Conservation (phyloP, 2,797 vertebrate species). For the Amblyraja radiata region DNA sequence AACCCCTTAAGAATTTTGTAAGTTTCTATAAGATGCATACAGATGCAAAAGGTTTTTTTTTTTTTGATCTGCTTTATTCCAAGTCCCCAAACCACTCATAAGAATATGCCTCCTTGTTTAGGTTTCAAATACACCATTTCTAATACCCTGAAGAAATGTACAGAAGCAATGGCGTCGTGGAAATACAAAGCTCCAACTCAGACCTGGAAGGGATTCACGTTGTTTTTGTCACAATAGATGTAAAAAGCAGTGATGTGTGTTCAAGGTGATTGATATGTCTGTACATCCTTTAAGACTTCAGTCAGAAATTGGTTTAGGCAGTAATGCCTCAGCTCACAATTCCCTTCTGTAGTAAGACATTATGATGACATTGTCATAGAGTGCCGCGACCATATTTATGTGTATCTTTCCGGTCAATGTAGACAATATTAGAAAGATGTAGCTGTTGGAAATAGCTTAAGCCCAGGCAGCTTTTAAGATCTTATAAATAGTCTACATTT, state of each 20-base stretch:
- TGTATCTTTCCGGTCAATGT: neutral
- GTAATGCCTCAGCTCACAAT: neutral
- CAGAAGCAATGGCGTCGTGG: neutral
- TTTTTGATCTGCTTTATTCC: too few species aligned
- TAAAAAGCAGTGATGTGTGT: neutral
- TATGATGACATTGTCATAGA: neutral
- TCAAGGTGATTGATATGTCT: neutral
- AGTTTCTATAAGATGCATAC: too few species aligned
- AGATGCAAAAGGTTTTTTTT: too few species aligned
- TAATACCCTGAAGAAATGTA: neutral
- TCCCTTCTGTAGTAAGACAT: neutral
- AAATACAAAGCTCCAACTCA: neutral
- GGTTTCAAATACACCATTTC: neutral
- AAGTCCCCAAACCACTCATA: neutral
- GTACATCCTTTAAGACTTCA: neutral
- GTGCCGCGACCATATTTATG: neutral
- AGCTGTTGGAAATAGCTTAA: neutral
- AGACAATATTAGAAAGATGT: neutral
- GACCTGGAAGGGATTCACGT: neutral
- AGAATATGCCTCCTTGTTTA: neutral
- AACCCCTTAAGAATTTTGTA: too few species aligned
- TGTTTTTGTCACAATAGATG: neutral
- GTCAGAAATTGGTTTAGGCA: neutral
- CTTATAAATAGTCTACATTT: neutral
- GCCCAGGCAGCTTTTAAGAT: neutral